Evolutionary conservation across 2,888 invertebrate genomes (phyloP), one percentile per base, ranked within the genome.

Genomic region (Selenia dentaria): DNA sequence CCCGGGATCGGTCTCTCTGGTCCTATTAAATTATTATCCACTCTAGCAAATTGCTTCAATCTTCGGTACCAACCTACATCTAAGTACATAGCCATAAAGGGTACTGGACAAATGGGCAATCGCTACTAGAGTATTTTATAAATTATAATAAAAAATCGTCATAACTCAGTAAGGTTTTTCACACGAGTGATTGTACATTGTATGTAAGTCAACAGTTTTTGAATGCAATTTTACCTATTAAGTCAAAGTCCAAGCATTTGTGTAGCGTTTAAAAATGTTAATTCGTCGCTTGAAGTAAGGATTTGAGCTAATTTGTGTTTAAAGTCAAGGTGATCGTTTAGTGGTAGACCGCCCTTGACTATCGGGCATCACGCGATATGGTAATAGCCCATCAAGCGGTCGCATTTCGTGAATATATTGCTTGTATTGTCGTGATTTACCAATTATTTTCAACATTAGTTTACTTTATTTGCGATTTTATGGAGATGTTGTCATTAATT

Each of bases 241-340:
- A 39, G 20, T 13, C n/a, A 9, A 32, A 3, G 24, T 3, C 27
- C 22, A 14, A 18, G 9, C 47, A 35, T 29, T 29, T 31, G 26
- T 25, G 18, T 29, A 31, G 12, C 41, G 41, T 18, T 37, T 42
- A 41, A 48, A 41, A 42, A 48, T 42, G 28, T 25, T 41, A 48
- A 37, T 37, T 47, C 33, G 20, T 35, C 40, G 24, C 39, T 25
- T 18, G 22, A 18, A 47, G 27, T 33, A 20, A 11, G 13, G 33
- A 31, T 38, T 54, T 64, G 51, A 62, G 60, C 53, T 59, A 44
- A 55, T 53, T 54, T 58, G 55, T 54, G 58, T 55, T 47, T 54
- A 59, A 42, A 41, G 52, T 62, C 69, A 70, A 70, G 68, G 68
- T 65, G 53, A 57, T 40, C 45, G 27, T 24, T 34, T 35, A 49